Base-by-base conservation (phyloP, 2,797 vertebrate species). In the Melanotaenia trifasciata region DNA sequence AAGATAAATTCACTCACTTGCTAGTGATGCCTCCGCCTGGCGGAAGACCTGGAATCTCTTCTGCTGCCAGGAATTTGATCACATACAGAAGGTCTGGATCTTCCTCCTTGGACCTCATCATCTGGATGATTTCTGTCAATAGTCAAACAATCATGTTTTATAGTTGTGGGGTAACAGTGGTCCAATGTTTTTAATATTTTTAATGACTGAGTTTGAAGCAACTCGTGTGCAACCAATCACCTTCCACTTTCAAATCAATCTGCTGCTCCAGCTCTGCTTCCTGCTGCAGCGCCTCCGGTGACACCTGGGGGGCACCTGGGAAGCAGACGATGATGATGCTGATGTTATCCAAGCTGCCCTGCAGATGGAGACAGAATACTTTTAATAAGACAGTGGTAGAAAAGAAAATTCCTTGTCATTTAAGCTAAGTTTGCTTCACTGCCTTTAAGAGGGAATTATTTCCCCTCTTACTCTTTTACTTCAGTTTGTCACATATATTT, bases 291-390 rank as follows among this genome's bases (percentile, higher is more conserved):
- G 94, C 94, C 79, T 96, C 93, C 60, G 92, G 88, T 38, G 93
- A 94, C 74, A 95, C 79, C 60, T 91, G 80, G 72, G 96, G 95
- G 76, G 94, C 94, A 18, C 94, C 93, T 0, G 91, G 89, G 85
- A 97, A 95, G 84, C 95, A 94, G 67, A 97, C 86, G 11, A 96
- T 93, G 79, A 96, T 94, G 83, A 96, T 94, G 77, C 94, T 96
- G 83, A 96, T 96, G 86, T 96, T 96, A 79, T 96, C 96, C 78
- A 95, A 85, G 82, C 96, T 97, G 61, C 95, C 96, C 95, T 96
- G 90, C 56, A 81, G 86, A 77, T 74, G 77, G 79, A 76, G 72
- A 84, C 74, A 88, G 20, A 76, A 43, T 6, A 47, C 32, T 33
- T 58, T 64, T 50, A 33, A 26, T 56, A n/a, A 26, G 1, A 32